phyloP scores from a whole-genome alignment of 2,797 vertebrate species.

The Ctenosaura bakeri region DNA sequence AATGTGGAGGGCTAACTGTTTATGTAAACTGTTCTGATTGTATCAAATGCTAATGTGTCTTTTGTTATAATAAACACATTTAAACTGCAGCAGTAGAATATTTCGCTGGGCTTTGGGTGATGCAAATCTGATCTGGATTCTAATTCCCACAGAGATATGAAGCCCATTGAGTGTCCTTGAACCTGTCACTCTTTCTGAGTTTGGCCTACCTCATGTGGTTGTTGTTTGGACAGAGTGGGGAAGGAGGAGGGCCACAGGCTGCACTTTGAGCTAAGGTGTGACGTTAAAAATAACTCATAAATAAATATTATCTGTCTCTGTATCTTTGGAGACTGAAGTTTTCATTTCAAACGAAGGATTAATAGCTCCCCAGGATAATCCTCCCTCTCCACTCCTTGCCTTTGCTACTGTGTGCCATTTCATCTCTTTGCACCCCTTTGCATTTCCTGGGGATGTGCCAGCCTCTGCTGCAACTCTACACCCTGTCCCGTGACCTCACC shows the following conservation, averaged over 20 bases:
- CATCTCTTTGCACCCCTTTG: background rate
- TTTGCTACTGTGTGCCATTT: constrained; percentile 23
- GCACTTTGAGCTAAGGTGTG: background rate
- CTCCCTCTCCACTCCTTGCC: constrained; percentile 23
- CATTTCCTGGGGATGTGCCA: background rate
- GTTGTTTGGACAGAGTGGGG: background rate
- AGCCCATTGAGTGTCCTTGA: background rate
- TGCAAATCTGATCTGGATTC: background rate
- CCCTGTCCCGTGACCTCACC: background rate
- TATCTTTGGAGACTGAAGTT: background rate
- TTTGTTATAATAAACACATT: no score
- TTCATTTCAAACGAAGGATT: background rate
- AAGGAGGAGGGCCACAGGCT: background rate
- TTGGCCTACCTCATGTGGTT: background rate
- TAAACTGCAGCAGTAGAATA: background rate
- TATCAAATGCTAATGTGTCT: background rate
- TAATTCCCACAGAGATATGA: background rate
- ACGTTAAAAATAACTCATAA: background rate
- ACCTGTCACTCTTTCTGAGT: background rate
- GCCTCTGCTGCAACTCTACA: background rate
- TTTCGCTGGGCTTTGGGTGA: background rate
- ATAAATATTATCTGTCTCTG: background rate
- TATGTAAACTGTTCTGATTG: background rate
- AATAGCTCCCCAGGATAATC: background rate
- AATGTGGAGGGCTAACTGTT: no score